Evolutionary conservation across 2,888 invertebrate genomes (phyloP).

Genomic region (Phlogophora meticulosa): DNA sequence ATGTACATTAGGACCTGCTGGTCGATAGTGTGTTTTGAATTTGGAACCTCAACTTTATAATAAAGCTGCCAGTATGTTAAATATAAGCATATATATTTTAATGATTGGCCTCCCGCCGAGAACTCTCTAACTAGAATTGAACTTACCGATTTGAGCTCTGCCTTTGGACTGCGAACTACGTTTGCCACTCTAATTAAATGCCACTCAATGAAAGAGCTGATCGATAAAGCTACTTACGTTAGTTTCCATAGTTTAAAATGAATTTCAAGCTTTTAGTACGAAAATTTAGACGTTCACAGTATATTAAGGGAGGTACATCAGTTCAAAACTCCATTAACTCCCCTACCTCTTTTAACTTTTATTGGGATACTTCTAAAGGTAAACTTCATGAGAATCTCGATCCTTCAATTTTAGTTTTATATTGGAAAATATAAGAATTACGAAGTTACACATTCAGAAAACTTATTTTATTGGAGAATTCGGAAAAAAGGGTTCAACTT

Average conservation of each 20-base stretch:
- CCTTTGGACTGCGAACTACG: slow-evolving; percentile 53
- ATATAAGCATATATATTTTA: slow-evolving; percentile 18
- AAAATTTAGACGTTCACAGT: neutral
- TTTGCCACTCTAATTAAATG: slow-evolving; percentile 68
- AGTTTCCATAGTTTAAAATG: slow-evolving; percentile 38
- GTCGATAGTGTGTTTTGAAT: too few relatives aligned
- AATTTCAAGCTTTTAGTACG: slow-evolving; percentile 2
- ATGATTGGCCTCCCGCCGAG: slow-evolving; percentile 29
- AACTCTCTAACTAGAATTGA: slow-evolving; percentile 41
- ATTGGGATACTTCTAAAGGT: slow-evolving; percentile 7
- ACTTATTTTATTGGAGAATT: slow-evolving; percentile 41
- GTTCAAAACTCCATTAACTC: neutral
- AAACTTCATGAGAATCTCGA: slow-evolving; percentile 28
- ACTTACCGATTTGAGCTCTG: slow-evolving; percentile 54
- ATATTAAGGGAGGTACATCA: neutral
- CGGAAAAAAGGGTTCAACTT: slow-evolving; percentile 32
- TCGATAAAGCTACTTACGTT: slow-evolving; percentile 50
- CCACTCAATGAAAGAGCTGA: slow-evolving; percentile 59
- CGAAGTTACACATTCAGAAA: slow-evolving; percentile 38
- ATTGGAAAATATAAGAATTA: slow-evolving; percentile 43
- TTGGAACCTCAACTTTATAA: too few relatives aligned
- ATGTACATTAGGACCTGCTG: too few relatives aligned
- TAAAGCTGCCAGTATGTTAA: too few relatives aligned
- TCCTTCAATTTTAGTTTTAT: slow-evolving; percentile 34
- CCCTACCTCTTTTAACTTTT: slow-evolving; percentile 12